phyloP scores from a whole-genome alignment of 2,888 invertebrate species.

The Oscheius sp. region DNA sequence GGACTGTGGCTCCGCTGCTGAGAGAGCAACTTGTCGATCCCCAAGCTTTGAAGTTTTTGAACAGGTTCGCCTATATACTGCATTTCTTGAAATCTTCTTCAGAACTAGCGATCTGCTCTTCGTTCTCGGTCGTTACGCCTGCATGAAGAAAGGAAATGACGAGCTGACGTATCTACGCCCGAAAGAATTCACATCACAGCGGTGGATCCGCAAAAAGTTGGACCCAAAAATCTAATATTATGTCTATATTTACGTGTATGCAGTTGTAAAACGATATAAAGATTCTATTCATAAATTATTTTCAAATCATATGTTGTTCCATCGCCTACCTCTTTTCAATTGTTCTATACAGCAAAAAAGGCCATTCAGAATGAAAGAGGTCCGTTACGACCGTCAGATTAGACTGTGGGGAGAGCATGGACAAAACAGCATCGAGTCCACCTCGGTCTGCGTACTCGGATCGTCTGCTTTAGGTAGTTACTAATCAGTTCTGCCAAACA shows the following conservation, averaged over 20 bases:
- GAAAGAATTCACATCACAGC: conserved; percentile 51
- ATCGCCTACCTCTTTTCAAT: background rate
- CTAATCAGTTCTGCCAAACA: background rate
- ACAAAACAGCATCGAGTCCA: conserved; percentile 87
- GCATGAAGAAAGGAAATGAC: conserved; percentile 57
- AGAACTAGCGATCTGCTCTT: conserved; percentile 67
- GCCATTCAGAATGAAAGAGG: conserved; percentile 39
- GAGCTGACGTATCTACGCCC: conserved; percentile 61
- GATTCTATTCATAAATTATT: background rate
- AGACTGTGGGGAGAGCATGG: conserved; percentile 98
- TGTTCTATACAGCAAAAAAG: background rate
- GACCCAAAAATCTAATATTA: conserved; percentile 4
- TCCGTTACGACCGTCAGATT: conserved; percentile 83
- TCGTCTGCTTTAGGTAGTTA: conserved; percentile 46
- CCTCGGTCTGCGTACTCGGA: conserved; percentile 87
- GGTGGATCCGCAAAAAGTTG: conserved; percentile 53
- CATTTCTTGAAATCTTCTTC: background rate
- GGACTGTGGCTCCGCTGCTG: conserved; percentile 78
- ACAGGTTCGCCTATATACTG: conserved; percentile 75
- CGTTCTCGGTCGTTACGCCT: conserved; percentile 64
- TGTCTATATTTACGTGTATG: background rate
- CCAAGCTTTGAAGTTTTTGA: conserved; percentile 80
- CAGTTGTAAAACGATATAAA: background rate
- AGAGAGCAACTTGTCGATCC: conserved; percentile 78
- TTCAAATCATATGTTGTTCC: background rate